Conservation (phyloP, 2,113 vertebrate genomes). For the Puntigrus tetrazona region DNA sequence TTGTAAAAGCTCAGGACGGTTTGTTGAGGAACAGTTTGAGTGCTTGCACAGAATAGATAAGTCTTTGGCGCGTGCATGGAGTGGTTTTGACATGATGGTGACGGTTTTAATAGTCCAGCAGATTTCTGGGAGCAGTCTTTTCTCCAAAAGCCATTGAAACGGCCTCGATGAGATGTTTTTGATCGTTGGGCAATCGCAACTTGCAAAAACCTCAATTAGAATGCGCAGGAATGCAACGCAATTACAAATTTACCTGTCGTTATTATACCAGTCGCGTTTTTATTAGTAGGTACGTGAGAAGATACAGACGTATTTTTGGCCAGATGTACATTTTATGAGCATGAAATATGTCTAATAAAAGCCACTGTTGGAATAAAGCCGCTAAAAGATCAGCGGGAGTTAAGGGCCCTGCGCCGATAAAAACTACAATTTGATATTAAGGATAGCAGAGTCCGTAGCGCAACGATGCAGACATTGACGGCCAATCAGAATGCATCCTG, state of each 20-base stretch:
- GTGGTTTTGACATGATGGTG: background rate
- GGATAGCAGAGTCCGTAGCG: no score
- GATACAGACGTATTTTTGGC: no score
- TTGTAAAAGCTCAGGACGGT: conserved; percentile 10
- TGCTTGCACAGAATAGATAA: conserved; percentile 3
- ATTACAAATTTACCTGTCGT: background rate
- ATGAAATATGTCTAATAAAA: background rate
- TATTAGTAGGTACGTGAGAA: no score
- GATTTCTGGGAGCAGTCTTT: background rate
- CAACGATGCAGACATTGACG: no score
- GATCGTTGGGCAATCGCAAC: background rate
- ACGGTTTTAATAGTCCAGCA: background rate
- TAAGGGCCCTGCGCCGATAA: no score
- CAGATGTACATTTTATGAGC: background rate
- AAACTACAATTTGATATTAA: no score
- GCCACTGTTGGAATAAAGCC: background rate
- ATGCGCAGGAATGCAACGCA: background rate
- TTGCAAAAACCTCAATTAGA: background rate
- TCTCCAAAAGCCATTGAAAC: background rate
- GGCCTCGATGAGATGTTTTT: background rate
- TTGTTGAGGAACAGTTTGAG: conserved; percentile 28
- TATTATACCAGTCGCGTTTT: no score
- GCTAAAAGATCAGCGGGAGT: no score
- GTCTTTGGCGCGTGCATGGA: background rate
- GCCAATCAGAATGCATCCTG: no score